These are phyloP conservation scores for Drosophila ananassae DNA, from an alignment of 1,140 invertebrate genomes.

Conservation along the genomic window DNA sequence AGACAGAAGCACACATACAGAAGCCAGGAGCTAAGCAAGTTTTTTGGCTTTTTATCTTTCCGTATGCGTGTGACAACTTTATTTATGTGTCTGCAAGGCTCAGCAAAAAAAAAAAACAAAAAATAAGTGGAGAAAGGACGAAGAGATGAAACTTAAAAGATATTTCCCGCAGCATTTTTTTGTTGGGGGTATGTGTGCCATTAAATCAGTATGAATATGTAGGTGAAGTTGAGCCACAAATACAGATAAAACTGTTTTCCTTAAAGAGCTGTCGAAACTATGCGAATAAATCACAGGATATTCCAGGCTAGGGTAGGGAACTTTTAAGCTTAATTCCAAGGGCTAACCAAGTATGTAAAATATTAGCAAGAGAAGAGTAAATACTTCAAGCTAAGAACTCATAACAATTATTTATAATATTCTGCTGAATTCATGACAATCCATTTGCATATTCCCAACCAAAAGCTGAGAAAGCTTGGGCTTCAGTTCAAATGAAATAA, in stretches of 20 bases:
- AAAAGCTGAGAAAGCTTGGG: conserved; percentile 11
- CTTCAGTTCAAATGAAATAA: conserved; percentile 59
- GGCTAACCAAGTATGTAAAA: not conserved
- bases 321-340: not conserved
- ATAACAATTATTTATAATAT: conserved; percentile 3
- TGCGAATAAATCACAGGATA: conserved; percentile 32
- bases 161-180: conserved; percentile 54
- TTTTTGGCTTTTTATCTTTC: conserved; percentile 65
- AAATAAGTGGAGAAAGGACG: conserved; percentile 28
- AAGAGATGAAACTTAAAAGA: conserved; percentile 72
- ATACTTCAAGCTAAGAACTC: not conserved
- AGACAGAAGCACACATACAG: conserved; percentile 9
- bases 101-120: conserved; percentile 49
- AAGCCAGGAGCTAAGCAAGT: conserved; percentile 48
- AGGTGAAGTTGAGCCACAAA: conserved; percentile 39
- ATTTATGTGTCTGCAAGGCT: conserved; percentile 78
- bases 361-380: not conserved
- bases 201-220: conserved; percentile 54
- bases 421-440: conserved; percentile 1
- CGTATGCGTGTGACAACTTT: conserved; percentile 73
- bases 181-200: conserved; percentile 41
- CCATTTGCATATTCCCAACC: conserved; percentile 12
- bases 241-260: conserved; percentile 21
- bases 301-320: not conserved
- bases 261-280: conserved; percentile 49